Evolutionary conservation across 2,113 vertebrate species (phyloP), one percentile per base, ranked within the genome.

Genomic region (Agapornis roseicollis): DNA sequence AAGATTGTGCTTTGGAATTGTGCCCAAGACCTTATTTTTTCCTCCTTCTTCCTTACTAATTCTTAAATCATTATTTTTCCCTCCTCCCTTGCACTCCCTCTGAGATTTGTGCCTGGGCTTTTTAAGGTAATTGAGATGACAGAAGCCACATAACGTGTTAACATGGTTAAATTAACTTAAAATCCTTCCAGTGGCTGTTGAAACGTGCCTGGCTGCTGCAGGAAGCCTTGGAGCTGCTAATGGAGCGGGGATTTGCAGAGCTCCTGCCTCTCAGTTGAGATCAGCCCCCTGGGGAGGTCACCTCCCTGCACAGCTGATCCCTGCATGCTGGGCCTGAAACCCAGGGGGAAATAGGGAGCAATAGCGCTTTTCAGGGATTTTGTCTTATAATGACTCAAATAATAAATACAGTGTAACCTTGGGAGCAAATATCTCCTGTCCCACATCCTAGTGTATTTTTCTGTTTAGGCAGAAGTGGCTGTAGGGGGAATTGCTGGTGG

Each of bases 81-180:
- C 1, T 72, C 7, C 6, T 56, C 31, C 6, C 18, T 70, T 71
- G 6, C 13, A 22, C 2, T 55, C 23, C 31, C 46, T 41, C 46
- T 0, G 0, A 66, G 83, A 55, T 76, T 39, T 47, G 7, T 92
- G 77, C 90, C 53, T 80, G 83, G 37, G 46, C 9, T 78, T 89
- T 95, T 94, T 70, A 80, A 66, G 88, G 80, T 94, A 73, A 70
- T 55, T 71, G 83, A 80, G 47, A 80, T 89, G 72, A 68, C 52
- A 96, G 72, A 86, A 85, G 56, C 73, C 76, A 84, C 42, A 5
- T 37, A 85, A 74, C 1, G 6, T 85, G 39, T 79, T 91, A 90
- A 73, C 0, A 0, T 60, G 42, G 56, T 53, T 88, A 85, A 89
- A 87, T 88, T 80, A 73, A 80, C 68, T 66, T n/a, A 37, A 56